Percentiles rank a stretch among this genome's conserved stretches.
These are phyloP conservation scores for Zaprionus camerounensis DNA, from an alignment of 1,140 invertebrate species.

Conservation along the genomic window DNA sequence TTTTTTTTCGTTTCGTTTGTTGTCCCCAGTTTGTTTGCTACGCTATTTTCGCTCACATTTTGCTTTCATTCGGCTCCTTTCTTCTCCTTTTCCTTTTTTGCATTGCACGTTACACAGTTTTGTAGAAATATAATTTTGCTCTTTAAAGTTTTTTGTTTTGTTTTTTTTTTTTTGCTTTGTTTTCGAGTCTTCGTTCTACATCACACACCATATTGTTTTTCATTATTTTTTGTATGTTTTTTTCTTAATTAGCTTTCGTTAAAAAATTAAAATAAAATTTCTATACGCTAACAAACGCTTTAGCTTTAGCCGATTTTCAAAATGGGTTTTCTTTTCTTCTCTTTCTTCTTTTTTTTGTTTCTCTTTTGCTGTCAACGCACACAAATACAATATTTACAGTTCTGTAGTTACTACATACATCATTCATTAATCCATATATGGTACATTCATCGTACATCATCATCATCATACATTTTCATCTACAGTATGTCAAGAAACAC, in stretches of 20 bases:
- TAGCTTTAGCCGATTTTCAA: slow-evolving; percentile 45
- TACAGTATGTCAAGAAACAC: too few species aligned
- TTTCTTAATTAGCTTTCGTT: slow-evolving; percentile 16
- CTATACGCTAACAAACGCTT: slow-evolving; percentile 31
- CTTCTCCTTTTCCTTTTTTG: background rate
- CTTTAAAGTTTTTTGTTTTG: slow-evolving; percentile 53
- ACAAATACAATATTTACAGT: slow-evolving; percentile 77
- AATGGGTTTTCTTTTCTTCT: slow-evolving; percentile 14
- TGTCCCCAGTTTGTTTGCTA: slow-evolving; percentile 65
- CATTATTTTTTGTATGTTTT: slow-evolving; percentile 9
- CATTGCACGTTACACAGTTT: slow-evolving; percentile 48
- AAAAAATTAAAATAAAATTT: slow-evolving; percentile 69
- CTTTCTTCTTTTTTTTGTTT: slow-evolving; percentile 29
- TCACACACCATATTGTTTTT: slow-evolving; percentile 64
- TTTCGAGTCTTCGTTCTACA: slow-evolving; percentile 69
- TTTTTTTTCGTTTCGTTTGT: slow-evolving; percentile 29
- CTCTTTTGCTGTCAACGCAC: slow-evolving; percentile 33
- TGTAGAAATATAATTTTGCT: slow-evolving; percentile 75
- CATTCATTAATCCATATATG: slow-evolving; percentile 32
- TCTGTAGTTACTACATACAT: slow-evolving; percentile 46
- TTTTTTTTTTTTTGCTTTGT: slow-evolving; percentile 46
- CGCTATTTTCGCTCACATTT: slow-evolving; percentile 50
- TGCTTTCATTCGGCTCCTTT: background rate
- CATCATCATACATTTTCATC: background rate
- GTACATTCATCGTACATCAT: slow-evolving; percentile 22